Base-by-base conservation (phyloP, 2,888 invertebrate species). In the Girardia tigrina region DNA sequence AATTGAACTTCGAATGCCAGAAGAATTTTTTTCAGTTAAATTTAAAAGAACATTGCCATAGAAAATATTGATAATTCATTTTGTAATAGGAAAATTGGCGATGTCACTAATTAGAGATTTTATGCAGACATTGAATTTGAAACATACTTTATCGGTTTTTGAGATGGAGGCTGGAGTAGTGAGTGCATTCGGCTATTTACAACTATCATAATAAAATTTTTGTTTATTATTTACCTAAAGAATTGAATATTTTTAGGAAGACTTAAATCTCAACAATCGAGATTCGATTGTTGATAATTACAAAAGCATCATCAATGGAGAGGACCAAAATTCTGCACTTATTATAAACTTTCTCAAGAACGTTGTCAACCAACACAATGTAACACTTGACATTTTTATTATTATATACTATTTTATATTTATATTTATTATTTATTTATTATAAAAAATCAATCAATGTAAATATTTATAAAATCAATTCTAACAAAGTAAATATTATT, bases 151-250 rank as follows among this genome's bases (percentile, higher is more conserved):
- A 56, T 56, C 56, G 4, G 56, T 56, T 4, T 56, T 56, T 56
- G 56, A 56, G 23, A 20, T 56, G 23, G 56, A 56, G 23, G 56
- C 56, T 56, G 56, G 56, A n/a, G 56, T n/a, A 56, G 56, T 56
- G n/a, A 56, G 56, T 56, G n/a, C 23, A 20, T 20, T 56, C 12
- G 16, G 16, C 12, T 36, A 12, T 36, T 12, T 56, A 20, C 8
- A n/a, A 20, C n/a, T 8, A 12, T 12, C 4, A 6, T 8, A 56
- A 56, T 56, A 2, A 12, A 56, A 2, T 23, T 12, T n/a, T 20
- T 20, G n/a, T 56, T 12, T 56, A 2, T 56, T 56, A 56, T 56
- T 56, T 56, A 20, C 4, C 2, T 20, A 56, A n/a, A 20, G 4
- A 56, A 56, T 4, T 56, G 56, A 4, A 56, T 36, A 56, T 36